Conservation (phyloP, 2,888 invertebrate genomes). For the Acanthopleura granulata region DNA sequence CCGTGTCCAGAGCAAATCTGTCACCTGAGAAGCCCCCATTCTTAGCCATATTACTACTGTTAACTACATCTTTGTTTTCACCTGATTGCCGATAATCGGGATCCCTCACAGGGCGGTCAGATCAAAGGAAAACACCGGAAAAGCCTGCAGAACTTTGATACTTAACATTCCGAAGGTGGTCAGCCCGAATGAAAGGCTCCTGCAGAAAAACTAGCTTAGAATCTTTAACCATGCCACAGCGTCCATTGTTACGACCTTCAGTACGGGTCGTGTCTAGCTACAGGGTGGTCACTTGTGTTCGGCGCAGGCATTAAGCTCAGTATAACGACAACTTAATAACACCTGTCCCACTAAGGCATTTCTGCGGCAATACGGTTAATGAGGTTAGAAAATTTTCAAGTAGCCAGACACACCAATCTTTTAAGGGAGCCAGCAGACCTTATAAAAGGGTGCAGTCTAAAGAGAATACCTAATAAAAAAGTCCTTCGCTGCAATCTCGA, state of each 20-base stretch:
- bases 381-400: too few species aligned
- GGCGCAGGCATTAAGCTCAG: background rate
- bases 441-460: too few species aligned
- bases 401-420: too few species aligned
- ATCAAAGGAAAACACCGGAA: background rate
- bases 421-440: too few species aligned
- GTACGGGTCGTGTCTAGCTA: background rate
- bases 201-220: background rate
- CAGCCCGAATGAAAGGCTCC: background rate
- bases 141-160: background rate
- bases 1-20: background rate
- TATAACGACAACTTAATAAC: background rate
- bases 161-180: conserved; percentile 1
- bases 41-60: background rate
- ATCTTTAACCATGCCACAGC: background rate
- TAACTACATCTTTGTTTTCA: background rate
- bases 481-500: too few species aligned
- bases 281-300: too few species aligned
- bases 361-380: too few species aligned
- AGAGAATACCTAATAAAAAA: too few species aligned
- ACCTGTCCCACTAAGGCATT: background rate
- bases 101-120: background rate
- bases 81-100: conserved; percentile 5
- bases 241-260: too few species aligned
- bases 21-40: background rate